Conservation (phyloP, 2,113 vertebrate genomes). For the Azemiops feae region DNA sequence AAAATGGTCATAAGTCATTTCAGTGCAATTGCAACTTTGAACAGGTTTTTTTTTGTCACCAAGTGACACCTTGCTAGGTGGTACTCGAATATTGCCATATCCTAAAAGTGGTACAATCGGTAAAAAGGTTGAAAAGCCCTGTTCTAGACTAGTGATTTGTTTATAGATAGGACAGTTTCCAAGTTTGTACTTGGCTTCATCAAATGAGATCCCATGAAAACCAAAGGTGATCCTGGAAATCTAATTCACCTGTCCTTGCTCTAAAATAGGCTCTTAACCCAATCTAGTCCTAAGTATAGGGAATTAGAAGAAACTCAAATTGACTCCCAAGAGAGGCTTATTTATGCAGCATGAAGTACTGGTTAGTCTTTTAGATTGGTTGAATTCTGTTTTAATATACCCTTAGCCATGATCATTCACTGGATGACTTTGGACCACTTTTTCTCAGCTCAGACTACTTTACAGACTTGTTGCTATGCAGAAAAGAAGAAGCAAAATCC, state of each 20-base stretch:
- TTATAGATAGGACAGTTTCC: no score
- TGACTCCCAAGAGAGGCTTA: neutral
- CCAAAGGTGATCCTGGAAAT: neutral
- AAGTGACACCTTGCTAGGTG: no score
- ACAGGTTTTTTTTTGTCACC: no score
- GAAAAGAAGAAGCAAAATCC: neutral
- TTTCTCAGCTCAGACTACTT: neutral
- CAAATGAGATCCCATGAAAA: no score
- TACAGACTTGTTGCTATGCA: neutral
- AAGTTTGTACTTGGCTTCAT: no score
- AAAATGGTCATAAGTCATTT: no score
- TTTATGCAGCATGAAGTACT: neutral
- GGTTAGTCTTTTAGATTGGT: neutral
- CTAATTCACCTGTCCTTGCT: neutral
- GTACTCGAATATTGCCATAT: no score
- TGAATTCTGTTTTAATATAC: neutral
- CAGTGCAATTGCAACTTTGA: no score
- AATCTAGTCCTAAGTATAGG: neutral
- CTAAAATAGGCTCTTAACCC: neutral
- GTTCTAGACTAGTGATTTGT: no score
- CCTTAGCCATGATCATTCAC: neutral
- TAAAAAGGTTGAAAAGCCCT: no score
- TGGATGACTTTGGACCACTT: neutral
- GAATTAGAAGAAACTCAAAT: neutral
- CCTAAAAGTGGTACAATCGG: no score